These are phyloP conservation scores for Cryptoblepharus egeriae DNA, from an alignment of 2,797 vertebrate genomes.

Conservation along the genomic window DNA sequence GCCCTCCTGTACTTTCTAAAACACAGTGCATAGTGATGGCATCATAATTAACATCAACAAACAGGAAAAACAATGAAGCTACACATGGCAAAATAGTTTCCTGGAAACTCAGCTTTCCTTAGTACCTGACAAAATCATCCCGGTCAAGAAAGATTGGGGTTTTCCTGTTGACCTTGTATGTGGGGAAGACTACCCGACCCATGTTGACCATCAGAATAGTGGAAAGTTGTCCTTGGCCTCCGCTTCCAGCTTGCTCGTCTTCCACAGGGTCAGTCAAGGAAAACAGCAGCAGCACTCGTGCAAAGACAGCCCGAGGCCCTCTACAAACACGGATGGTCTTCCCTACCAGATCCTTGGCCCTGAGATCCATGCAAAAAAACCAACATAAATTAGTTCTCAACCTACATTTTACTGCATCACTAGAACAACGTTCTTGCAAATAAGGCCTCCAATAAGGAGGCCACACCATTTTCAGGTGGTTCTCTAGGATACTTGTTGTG, in stretches of 20 bases:
- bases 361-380: slow-evolving; percentile 57
- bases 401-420: neutral
- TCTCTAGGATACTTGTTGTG: neutral
- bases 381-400: accelerated
- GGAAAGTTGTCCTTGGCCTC: slow-evolving; percentile 90
- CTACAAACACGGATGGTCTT: slow-evolving; percentile 82
- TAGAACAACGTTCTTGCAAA: too few species aligned
- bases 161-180: slow-evolving; percentile 82
- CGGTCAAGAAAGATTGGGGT: slow-evolving; percentile 88
- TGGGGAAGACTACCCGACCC: slow-evolving; percentile 88
- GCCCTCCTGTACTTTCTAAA: too few species aligned
- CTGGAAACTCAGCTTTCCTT: neutral
- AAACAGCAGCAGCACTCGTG: slow-evolving; percentile 90
- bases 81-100: neutral
- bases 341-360: slow-evolving; percentile 87
- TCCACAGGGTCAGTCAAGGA: slow-evolving; percentile 87
- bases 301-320: slow-evolving; percentile 86
- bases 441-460: neutral
- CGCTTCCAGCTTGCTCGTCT: slow-evolving; percentile 88
- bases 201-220: slow-evolving; percentile 90
- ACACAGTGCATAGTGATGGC: neutral
- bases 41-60: neutral
- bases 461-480: neutral
- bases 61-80: neutral
- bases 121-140: slow-evolving; percentile 91